Percentiles rank a stretch among this genome's conserved stretches.
phyloP scores from a whole-genome alignment of 1,140 invertebrate species.

The Lepidurus packardi region DNA sequence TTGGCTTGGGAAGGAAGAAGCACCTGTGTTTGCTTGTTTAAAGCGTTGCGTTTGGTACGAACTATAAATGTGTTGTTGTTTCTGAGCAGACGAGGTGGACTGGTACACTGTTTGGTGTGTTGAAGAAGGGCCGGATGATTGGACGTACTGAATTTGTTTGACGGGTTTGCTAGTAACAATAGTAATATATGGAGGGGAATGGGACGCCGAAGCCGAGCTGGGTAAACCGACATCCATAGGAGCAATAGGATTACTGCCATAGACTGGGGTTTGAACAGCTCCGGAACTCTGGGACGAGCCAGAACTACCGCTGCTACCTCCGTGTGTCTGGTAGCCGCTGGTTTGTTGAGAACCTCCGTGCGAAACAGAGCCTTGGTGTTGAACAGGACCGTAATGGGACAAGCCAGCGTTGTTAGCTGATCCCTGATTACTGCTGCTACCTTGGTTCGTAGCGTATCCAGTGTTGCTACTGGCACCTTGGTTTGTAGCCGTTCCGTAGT shows the following conservation, averaged over 20 bases:
- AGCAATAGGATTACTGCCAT: neutral
- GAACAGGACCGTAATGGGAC: neutral
- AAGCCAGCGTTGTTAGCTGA: neutral
- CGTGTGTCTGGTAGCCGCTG: neutral
- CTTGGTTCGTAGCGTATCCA: neutral
- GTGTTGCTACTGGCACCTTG: neutral
- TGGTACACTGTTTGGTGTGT: neutral
- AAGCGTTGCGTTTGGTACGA: neutral
- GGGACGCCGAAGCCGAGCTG: neutral
- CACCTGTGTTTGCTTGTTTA: neutral
- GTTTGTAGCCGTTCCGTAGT: neutral
- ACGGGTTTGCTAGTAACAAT: neutral
- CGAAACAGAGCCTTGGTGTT: neutral
- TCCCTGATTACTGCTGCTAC: neutral
- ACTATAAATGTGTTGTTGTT: neutral
- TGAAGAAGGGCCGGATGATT: neutral
- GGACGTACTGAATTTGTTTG: neutral
- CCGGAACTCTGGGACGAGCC: neutral
- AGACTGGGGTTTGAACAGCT: neutral
- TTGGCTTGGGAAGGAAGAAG: neutral
- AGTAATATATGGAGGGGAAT: neutral
- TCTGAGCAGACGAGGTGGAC: neutral
- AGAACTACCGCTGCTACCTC: neutral
- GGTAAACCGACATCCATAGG: neutral
- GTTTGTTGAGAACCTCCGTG: neutral